Evolutionary conservation across 1,140 invertebrate species (phyloP).

Genomic region (Scylla paramamosain): DNA sequence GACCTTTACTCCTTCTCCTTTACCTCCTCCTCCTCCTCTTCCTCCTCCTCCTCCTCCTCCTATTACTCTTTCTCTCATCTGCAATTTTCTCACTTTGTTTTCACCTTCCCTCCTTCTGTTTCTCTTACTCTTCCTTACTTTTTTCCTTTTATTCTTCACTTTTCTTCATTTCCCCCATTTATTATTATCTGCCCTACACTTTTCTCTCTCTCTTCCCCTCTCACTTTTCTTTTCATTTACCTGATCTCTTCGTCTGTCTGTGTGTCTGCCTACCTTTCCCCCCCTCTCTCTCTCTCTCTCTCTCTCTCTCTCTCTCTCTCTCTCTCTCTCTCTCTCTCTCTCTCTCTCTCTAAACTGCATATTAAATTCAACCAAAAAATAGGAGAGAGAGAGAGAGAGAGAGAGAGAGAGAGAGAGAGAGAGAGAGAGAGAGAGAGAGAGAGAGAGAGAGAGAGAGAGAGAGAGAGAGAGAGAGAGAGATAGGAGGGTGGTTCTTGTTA

Average conservation of each 20-base stretch:
- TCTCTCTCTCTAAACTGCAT: background rate
- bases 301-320: slow-evolving; percentile 43
- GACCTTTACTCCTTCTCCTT: background rate
- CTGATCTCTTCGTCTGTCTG: background rate
- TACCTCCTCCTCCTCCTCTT: background rate
- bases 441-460: too few species aligned
- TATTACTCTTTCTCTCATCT: background rate
- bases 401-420: background rate
- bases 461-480: too few species aligned
- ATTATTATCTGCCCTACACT: too few species aligned
- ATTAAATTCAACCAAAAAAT: background rate
- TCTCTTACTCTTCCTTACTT: too few species aligned
- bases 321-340: slow-evolving; percentile 25
- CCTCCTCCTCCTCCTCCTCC: background rate
- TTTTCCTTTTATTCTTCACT: too few species aligned
- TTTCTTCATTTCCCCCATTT: too few species aligned
- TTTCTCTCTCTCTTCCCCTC: too few species aligned
- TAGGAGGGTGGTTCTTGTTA: background rate
- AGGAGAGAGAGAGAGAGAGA: slow-evolving; percentile 13
- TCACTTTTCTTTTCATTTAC: too few species aligned
- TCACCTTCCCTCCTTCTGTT: background rate
- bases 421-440: too few species aligned
- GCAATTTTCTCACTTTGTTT: background rate
- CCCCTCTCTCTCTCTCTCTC: slow-evolving; percentile 19
- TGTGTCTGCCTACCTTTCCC: background rate